A percentile compares a stretch with the other conserved stretches of the same genome.
Evolutionary conservation across 1,140 invertebrate species (phyloP).

Genomic region (Eueides isabella): DNA sequence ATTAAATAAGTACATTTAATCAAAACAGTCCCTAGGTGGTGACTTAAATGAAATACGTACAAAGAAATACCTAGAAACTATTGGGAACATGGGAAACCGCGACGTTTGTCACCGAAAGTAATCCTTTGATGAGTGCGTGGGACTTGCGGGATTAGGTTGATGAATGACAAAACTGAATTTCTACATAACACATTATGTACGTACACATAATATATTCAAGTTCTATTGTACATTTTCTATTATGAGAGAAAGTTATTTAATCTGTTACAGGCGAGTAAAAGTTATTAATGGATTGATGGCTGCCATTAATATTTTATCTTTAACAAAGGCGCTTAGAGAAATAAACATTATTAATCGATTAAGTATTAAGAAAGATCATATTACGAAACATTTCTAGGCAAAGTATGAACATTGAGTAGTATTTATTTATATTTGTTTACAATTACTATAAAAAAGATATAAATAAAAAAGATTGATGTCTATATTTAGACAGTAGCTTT

Average conservation of each 20-base stretch:
- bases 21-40: not conserved
- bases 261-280: not conserved
- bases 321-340: not conserved
- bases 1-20: not conserved
- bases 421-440: no score
- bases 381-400: no score
- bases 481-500: no score
- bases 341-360: not conserved
- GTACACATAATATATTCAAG: not conserved
- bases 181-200: not conserved
- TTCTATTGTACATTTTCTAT: not conserved
- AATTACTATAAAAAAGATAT: no score
- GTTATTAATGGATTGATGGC: not conserved
- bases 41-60: not conserved
- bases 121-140: constrained; percentile 31
- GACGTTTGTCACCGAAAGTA: constrained; percentile 31
- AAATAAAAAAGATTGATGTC: no score
- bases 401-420: no score
- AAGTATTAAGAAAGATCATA: no score
- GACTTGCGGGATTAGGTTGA: constrained; percentile 23
- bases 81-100: constrained; percentile 16
- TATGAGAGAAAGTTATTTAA: not conserved
- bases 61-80: constrained; percentile 1
- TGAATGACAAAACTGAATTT: constrained; percentile 26
- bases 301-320: not conserved